Evolutionary conservation across 2,797 vertebrate genomes (phyloP), one percentile per base, ranked within the genome.

Genomic region (Cyprinella venusta): DNA sequence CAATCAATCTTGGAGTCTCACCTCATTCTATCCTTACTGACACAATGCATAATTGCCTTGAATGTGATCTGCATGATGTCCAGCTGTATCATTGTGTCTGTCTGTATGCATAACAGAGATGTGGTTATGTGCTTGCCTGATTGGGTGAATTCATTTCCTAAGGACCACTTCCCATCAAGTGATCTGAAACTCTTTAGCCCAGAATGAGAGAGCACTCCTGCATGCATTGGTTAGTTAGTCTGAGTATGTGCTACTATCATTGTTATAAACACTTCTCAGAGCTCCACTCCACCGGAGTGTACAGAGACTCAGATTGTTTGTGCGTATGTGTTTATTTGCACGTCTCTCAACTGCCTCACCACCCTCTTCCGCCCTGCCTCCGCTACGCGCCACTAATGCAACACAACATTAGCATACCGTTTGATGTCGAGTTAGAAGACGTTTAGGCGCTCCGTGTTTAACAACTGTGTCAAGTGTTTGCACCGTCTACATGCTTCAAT

Each of bases 401-500:
- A 77, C 92, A 90, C 88, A 59, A 91, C 90, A 94, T 95, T 94
- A 94, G 92, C 94, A 94, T 94, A 94, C 90, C 79, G 91, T 94
- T 95, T 94, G 93, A 94, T 95, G 93, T 94, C 40, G 89, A 91
- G 93, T 94, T 94, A 92, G 90, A 92, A 93, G 92, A 93, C 92
- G 90, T 94, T 94, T 92, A 93, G 89, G 91, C 81, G 88, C 91
- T 92, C 92, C 89, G 86, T 91, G 92, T 92, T 93, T 92, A 93
- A 94, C 93, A 93, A 92, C 92, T 93, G 92, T 94, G 93, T 94
- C 93, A 92, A 94, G 92, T 93, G 92, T 94, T 93, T 91, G 89
- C 89, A 13, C 80, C 87, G 84, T 93, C 92, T 93, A 93, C 93
- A 94, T 93, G 94, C 92, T 93, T 92, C 90, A 91, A 86, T 83